Conservation (phyloP, 2,888 invertebrate genomes). For the Euzophera pinguis region DNA sequence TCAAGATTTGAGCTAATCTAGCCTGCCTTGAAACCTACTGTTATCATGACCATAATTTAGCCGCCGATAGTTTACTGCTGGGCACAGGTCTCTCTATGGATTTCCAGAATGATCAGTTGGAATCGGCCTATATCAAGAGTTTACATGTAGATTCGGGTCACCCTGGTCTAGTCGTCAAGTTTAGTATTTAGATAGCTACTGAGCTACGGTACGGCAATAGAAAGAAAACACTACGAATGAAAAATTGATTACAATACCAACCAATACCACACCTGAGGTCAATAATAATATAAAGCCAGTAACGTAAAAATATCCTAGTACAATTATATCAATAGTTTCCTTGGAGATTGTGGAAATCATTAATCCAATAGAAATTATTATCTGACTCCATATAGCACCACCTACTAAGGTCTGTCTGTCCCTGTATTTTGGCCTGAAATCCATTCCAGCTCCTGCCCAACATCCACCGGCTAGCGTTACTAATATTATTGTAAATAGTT, state of each 20-base stretch:
- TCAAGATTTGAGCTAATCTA: too few relatives aligned
- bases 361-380: slow-evolving; percentile 50
- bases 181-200: too few relatives aligned
- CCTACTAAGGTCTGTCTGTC: slow-evolving; percentile 59
- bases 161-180: too few relatives aligned
- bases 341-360: slow-evolving; percentile 42
- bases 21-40: too few relatives aligned
- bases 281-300: slow-evolving; percentile 38
- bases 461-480: slow-evolving; percentile 43
- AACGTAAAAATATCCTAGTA: slow-evolving; percentile 47
- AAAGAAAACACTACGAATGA: too few relatives aligned
- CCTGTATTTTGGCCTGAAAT: slow-evolving; percentile 41
- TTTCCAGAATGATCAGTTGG: too few relatives aligned
- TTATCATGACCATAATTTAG: too few relatives aligned
- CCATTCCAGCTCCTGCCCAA: slow-evolving; percentile 48
- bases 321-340: slow-evolving; percentile 34
- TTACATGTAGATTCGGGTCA: too few relatives aligned
- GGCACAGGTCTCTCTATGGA: too few relatives aligned
- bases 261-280: slow-evolving; percentile 38
- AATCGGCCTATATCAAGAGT: too few relatives aligned
- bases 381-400: slow-evolving; percentile 64
- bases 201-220: too few relatives aligned
- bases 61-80: too few relatives aligned
- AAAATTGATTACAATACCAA: slow-evolving; percentile 25
- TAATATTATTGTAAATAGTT: slow-evolving; percentile 38